These are phyloP conservation scores for Stercorarius parasiticus DNA, from an alignment of 2,113 vertebrate species.

Conservation along the genomic window DNA sequence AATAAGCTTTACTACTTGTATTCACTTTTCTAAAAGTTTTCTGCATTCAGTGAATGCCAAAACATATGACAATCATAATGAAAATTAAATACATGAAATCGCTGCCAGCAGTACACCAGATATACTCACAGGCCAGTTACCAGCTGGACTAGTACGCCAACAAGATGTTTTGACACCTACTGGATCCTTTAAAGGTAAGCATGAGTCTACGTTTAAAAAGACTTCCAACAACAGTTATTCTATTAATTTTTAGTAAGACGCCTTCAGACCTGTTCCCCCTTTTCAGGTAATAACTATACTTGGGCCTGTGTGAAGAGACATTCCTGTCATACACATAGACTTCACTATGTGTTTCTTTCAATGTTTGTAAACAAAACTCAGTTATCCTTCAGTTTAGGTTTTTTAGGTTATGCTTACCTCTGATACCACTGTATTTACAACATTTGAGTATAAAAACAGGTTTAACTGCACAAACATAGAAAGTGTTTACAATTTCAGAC, in stretches of 20 bases:
- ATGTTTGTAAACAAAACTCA: not conserved
- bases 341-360: not conserved
- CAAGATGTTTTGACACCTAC: not conserved
- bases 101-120: not conserved
- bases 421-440: not conserved
- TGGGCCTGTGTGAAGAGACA: not conserved
- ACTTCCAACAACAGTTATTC: not conserved
- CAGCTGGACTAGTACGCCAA: not conserved
- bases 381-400: not conserved
- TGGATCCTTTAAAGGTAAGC: not conserved
- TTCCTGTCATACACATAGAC: not conserved
- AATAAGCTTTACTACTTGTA: not conserved
- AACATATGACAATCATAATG: not conserved
- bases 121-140: not conserved
- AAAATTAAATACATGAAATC: not conserved
- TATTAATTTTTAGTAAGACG: not conserved
- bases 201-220: not conserved
- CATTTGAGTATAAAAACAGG: not conserved
- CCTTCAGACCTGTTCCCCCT: not conserved
- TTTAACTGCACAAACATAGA: not conserved
- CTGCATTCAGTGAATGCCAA: not conserved
- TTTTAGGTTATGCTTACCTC: not conserved
- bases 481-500: not conserved
- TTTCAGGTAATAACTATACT: not conserved
- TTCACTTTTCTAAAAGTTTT: not conserved